Percentiles rank a stretch among this genome's conserved stretches.
Conservation (phyloP, 2,888 invertebrate genomes). For the Microctonus brassicae region DNA sequence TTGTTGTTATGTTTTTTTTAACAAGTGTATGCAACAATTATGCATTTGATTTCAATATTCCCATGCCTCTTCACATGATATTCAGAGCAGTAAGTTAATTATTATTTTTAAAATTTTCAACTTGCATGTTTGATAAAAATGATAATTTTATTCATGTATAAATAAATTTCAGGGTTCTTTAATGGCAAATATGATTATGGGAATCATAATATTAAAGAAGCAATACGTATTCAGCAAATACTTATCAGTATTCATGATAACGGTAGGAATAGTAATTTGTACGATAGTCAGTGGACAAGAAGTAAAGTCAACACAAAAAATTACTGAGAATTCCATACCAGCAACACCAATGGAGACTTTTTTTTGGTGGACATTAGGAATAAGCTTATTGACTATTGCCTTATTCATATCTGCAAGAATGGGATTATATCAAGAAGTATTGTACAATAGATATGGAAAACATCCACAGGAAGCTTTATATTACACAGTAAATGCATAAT, state of each 20-base stretch:
- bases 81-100: slow-evolving; percentile 85
- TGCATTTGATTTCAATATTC: slow-evolving; percentile 95
- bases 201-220: slow-evolving; percentile 89
- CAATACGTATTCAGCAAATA: slow-evolving; percentile 87
- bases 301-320: slow-evolving; percentile 72
- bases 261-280: slow-evolving; percentile 91
- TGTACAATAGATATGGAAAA: slow-evolving; percentile 89
- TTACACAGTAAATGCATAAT: slow-evolving; percentile 76
- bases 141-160: background rate
- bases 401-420: slow-evolving; percentile 93
- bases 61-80: slow-evolving; percentile 99
- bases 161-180: slow-evolving; percentile 83
- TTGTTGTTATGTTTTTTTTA: slow-evolving; percentile 92
- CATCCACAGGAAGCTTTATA: slow-evolving; percentile 90
- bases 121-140: background rate
- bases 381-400: slow-evolving; percentile 86
- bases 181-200: slow-evolving; percentile 97
- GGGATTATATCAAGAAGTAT: slow-evolving; percentile 94
- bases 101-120: background rate
- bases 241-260: slow-evolving; percentile 92
- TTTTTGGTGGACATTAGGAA: slow-evolving; percentile 80
- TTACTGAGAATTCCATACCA: slow-evolving; percentile 64
- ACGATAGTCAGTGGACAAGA: slow-evolving; percentile 88
- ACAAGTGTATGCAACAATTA: slow-evolving; percentile 94
- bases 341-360: slow-evolving; percentile 71